These are phyloP conservation scores for Microtus pennsylvanicus DNA, from an alignment of 2,113 vertebrate genomes.

Conservation along the genomic window DNA sequence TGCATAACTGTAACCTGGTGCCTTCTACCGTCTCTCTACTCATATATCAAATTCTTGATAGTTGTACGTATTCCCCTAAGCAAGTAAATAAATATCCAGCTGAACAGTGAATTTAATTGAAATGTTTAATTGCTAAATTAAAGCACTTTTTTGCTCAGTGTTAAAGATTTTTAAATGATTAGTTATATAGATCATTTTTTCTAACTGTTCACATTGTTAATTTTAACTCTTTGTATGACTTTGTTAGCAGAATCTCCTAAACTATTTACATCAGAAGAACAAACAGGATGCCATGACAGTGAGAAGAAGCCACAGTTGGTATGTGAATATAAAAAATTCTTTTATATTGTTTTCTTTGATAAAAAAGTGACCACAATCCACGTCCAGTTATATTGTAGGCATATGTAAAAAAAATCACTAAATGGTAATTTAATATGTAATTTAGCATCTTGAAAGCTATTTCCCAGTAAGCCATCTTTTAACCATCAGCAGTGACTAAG, in stretches of 20 bases:
- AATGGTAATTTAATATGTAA: not conserved
- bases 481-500: not conserved
- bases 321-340: not conserved
- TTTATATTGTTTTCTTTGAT: not conserved
- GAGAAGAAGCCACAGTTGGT: not conserved
- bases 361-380: not conserved
- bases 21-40: not conserved
- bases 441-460: not conserved
- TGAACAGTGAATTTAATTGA: not conserved
- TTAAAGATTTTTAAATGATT: not conserved
- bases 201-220: not conserved
- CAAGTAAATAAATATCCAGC: not conserved
- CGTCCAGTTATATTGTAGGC: not conserved
- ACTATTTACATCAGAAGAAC: not conserved
- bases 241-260: not conserved
- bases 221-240: not conserved
- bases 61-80: not conserved
- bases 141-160: too few relatives aligned
- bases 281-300: not conserved
- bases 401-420: not conserved
- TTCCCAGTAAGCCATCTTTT: not conserved
- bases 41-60: not conserved
- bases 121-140: not conserved
- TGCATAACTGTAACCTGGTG: not conserved
- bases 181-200: not conserved